These are phyloP conservation scores for Latrodectus geometricus DNA, from an alignment of 1,140 invertebrate genomes.

Conservation along the genomic window DNA sequence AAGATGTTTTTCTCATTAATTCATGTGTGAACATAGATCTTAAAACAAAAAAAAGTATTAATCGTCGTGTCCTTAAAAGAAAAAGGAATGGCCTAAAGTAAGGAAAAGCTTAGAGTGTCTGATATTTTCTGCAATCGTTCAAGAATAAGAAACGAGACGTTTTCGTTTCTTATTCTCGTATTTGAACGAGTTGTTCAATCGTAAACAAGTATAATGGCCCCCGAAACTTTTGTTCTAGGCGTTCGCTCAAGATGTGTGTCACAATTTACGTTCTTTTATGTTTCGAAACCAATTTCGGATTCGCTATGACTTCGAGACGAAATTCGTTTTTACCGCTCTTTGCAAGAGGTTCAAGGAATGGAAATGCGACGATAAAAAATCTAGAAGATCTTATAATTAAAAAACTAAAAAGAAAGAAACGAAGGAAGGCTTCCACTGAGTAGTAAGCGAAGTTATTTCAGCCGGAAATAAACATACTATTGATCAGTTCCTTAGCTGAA, in stretches of 20 bases:
- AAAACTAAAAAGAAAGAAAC: not conserved
- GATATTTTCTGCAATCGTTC: slow-evolving; percentile 26
- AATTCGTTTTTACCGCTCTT: not conserved
- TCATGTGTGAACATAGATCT: not conserved
- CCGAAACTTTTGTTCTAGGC: slow-evolving; percentile 6
- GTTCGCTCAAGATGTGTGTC: slow-evolving; percentile 21
- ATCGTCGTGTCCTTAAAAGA: slow-evolving; percentile 24
- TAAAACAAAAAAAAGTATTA: slow-evolving; percentile 9
- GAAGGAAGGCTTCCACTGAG: too few relatives aligned
- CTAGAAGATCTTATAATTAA: not conserved
- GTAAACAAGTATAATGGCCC: slow-evolving; percentile 24
- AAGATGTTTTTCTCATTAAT: slow-evolving; percentile 29
- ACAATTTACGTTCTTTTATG: slow-evolving; percentile 42
- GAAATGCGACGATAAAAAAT: not conserved
- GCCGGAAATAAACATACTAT: too few relatives aligned
- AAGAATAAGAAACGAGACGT: slow-evolving; percentile 23
- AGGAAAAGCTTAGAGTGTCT: slow-evolving; percentile 29
- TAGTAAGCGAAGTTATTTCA: too few relatives aligned
- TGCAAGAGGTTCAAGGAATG: not conserved
- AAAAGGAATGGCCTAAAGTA: slow-evolving; percentile 8
- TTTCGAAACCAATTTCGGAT: slow-evolving; percentile 38
- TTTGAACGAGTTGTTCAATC: slow-evolving; percentile 39
- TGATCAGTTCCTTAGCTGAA: too few relatives aligned
- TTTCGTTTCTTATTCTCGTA: slow-evolving; percentile 36
- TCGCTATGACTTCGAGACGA: slow-evolving; percentile 8